Percentiles rank a stretch among this genome's conserved stretches.
phyloP scores from a whole-genome alignment of 2,797 vertebrate genomes.

The Fratercula arctica region DNA sequence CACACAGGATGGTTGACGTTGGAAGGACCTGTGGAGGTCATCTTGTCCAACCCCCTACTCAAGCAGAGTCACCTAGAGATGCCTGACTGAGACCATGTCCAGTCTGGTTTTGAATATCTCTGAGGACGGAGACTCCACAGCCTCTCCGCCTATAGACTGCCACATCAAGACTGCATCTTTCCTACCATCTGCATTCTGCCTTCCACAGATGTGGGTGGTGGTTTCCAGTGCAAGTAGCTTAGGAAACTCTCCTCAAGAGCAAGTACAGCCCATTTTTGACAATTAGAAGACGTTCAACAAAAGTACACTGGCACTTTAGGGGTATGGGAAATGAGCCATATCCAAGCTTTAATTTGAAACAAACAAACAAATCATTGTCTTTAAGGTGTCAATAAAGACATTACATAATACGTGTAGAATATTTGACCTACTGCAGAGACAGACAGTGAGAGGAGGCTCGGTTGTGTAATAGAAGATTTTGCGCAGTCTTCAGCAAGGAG shows the following conservation, averaged over 20 bases:
- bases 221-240: background rate
- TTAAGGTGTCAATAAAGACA: background rate
- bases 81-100: fast-evolving
- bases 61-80: background rate
- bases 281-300: background rate
- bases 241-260: background rate
- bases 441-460: background rate
- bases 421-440: background rate
- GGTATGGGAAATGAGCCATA: background rate
- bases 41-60: background rate
- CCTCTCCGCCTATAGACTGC: background rate
- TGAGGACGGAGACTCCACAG: background rate
- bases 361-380: background rate
- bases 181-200: background rate
- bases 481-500: background rate
- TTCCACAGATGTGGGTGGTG: background rate
- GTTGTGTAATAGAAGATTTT: background rate
- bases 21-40: background rate
- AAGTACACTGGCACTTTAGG: background rate
- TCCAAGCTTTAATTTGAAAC: background rate
- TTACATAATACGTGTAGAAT: background rate
- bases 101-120: background rate
- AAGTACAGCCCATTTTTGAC: background rate
- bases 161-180: background rate
- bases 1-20: background rate